These are phyloP conservation scores for Cantharis rufa DNA, from an alignment of 2,888 invertebrate species.

Conservation along the genomic window DNA sequence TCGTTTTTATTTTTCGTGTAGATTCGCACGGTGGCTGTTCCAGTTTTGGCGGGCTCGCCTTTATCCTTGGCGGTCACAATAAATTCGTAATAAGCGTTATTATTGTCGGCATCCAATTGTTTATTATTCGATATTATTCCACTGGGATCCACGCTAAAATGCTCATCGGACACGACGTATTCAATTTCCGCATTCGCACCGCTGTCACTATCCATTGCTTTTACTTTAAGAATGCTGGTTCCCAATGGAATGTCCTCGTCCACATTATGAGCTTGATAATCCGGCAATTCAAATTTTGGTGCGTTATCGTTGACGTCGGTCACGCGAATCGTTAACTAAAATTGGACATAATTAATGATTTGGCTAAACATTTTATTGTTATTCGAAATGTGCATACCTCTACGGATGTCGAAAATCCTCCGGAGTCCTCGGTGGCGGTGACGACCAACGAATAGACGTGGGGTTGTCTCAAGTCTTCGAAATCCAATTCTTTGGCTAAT, in stretches of 20 bases:
- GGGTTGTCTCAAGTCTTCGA: conserved; percentile 92
- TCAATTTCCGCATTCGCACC: conserved; percentile 94
- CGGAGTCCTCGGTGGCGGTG: conserved; percentile 96
- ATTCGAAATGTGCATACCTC: conserved; percentile 65
- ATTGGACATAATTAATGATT: conserved; percentile 35
- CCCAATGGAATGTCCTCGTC: conserved; percentile 93
- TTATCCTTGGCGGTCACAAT: conserved; percentile 92
- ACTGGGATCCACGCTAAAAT: conserved; percentile 91
- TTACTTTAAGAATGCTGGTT: conserved; percentile 90
- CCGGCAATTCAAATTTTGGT: conserved; percentile 93
- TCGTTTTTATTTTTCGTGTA: conserved; percentile 99
- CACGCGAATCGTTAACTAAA: conserved; percentile 88
- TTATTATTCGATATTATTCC: conserved; percentile 92
- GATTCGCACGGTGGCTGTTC: conserved; percentile 90
- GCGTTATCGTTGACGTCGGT: conserved; percentile 98
- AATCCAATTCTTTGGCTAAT: conserved; percentile 93
- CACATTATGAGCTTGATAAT: conserved; percentile 95
- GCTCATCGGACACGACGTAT: conserved; percentile 89
- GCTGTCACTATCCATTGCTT: conserved; percentile 94
- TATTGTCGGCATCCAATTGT: conserved; percentile 93
- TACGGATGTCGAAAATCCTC: conserved; percentile 92
- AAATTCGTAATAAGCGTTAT: conserved; percentile 95
- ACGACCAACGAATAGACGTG: conserved; percentile 92
- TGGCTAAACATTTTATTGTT: neutral
- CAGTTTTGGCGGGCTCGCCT: conserved; percentile 90